Conservation (phyloP, 2,113 vertebrate genomes). For the Clupea harengus region DNA sequence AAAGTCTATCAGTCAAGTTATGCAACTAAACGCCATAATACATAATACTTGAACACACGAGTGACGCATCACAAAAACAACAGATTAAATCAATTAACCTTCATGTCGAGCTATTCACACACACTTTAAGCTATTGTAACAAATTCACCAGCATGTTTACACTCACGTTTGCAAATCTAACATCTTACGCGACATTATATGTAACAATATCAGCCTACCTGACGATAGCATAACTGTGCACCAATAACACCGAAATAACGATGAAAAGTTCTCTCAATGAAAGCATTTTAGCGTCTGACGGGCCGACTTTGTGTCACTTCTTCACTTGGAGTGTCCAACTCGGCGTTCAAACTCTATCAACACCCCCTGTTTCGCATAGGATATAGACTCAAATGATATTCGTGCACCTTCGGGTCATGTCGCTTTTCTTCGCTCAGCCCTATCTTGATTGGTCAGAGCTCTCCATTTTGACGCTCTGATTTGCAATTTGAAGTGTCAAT, state of each 20-base stretch:
- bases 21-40: background rate
- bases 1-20: background rate
- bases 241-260: constrained; percentile 41
- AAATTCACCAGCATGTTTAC: background rate
- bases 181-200: background rate
- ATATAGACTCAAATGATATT: constrained; percentile 8
- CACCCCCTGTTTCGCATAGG: background rate
- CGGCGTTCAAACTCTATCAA: background rate
- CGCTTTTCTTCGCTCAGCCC: background rate
- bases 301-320: background rate
- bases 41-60: background rate
- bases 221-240: constrained; percentile 53
- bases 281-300: constrained; percentile 37
- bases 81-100: background rate
- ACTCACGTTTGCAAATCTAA: background rate
- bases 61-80: background rate
- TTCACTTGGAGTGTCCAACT: background rate
- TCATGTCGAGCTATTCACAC: background rate
- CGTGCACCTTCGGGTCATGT: constrained; percentile 38
- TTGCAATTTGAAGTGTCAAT: constrained; percentile 31
- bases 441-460: constrained; percentile 47
- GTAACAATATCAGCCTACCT: constrained; percentile 54
- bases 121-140: background rate
- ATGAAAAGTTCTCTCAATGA: constrained; percentile 29
- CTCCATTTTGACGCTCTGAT: constrained; percentile 14